phyloP scores from a whole-genome alignment of 2,797 vertebrate species.

The Phylloscopus collybita region DNA sequence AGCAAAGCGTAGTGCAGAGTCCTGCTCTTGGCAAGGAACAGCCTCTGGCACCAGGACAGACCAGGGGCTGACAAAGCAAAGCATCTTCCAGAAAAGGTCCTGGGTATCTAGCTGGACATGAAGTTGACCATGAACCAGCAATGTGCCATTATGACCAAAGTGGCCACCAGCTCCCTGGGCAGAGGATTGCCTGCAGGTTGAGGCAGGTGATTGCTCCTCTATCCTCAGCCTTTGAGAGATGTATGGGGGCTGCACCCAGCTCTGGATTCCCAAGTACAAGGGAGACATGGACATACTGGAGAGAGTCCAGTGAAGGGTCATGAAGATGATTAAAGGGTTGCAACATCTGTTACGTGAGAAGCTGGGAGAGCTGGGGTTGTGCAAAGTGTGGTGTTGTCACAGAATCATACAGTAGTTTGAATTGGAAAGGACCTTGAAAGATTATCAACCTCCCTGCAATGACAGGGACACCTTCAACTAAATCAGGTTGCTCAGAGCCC shows the following conservation, averaged over 20 bases:
- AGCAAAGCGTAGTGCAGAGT: neutral
- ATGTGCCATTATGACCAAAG: neutral
- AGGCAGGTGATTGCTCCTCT: neutral
- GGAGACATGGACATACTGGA: neutral
- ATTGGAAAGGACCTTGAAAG: neutral
- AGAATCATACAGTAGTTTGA: neutral
- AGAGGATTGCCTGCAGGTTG: neutral
- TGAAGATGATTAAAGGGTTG: neutral
- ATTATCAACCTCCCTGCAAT: neutral
- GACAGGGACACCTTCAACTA: neutral
- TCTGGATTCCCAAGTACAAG: neutral
- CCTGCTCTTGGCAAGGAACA: neutral
- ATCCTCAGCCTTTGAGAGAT: neutral
- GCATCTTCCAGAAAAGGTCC: neutral
- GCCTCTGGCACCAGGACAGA: neutral
- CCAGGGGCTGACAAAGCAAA: neutral
- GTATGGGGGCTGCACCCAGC: neutral
- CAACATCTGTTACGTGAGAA: neutral
- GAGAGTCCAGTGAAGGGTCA: neutral
- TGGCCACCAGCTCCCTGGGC: neutral
- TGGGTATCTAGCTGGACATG: neutral
- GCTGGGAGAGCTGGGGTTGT: neutral
- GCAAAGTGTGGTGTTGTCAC: neutral
- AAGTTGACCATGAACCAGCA: neutral
- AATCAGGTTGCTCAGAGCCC: neutral